phyloP scores from a whole-genome alignment of 2,888 invertebrate species.

The Ormyrus rosae region DNA sequence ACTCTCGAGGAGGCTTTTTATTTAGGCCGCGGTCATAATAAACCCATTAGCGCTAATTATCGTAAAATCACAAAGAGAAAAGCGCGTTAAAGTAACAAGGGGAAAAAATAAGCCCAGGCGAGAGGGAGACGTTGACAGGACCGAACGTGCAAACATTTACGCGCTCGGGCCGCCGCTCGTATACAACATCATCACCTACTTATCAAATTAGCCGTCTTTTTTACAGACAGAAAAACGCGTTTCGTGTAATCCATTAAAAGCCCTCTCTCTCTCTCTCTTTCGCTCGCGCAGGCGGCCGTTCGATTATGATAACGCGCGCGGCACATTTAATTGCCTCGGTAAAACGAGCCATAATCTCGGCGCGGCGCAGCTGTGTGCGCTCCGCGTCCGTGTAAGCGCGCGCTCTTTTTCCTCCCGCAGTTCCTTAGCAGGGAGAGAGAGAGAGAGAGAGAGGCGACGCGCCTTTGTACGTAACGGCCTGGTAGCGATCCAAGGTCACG shows the following conservation, averaged over 20 bases:
- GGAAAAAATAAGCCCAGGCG: background rate
- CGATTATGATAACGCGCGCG: constrained; percentile 44
- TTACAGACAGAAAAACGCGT: constrained; percentile 41
- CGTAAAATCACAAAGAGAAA: constrained; percentile 33
- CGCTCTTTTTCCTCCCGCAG: constrained; percentile 8
- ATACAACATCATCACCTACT: constrained; percentile 48
- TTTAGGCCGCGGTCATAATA: constrained; percentile 29
- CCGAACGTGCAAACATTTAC: background rate
- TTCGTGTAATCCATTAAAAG: constrained; percentile 52
- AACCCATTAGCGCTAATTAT: constrained; percentile 50
- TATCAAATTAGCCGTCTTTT: constrained; percentile 43
- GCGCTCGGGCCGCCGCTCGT: background rate
- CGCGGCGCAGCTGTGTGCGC: background rate
- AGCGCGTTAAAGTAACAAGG: constrained; percentile 16
- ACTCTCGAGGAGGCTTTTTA: background rate
- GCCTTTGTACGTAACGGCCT: constrained; percentile 40
- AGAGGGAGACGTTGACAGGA: background rate
- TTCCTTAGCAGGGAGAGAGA: background rate
- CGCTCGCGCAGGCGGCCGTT: constrained; percentile 6
- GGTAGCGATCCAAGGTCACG: constrained; percentile 45
- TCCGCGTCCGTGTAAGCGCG: background rate
- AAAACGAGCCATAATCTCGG: constrained; percentile 42
- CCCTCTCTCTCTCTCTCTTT: background rate
- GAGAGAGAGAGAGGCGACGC: constrained; percentile 47
- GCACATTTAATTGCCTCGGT: constrained; percentile 44